Evolutionary conservation across 2,797 vertebrate genomes (phyloP).

Genomic region (Oreochromis grahami): DNA sequence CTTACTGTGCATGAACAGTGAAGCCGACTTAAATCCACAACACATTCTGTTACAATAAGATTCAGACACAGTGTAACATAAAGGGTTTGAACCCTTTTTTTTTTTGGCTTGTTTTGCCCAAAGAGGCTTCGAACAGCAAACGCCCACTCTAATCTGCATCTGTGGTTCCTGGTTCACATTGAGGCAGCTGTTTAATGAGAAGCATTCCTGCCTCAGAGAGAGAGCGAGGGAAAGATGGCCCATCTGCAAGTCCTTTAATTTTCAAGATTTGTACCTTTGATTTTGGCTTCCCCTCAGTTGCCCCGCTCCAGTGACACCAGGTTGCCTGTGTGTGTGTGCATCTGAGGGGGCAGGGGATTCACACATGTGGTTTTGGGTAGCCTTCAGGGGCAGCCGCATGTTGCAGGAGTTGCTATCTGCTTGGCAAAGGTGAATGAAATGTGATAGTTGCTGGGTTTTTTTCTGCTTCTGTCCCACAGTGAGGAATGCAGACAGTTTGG

Average conservation of each 20-base stretch:
- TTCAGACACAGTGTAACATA: constrained; percentile 22
- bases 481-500: constrained; percentile 47
- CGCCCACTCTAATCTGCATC: constrained; percentile 34
- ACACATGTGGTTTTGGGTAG: constrained; percentile 64
- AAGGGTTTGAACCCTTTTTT: background rate
- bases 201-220: constrained; percentile 48
- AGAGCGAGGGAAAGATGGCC: constrained; percentile 21
- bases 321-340: constrained; percentile 11
- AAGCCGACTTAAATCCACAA: background rate
- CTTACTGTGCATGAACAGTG: background rate
- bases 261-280: constrained; percentile 67
- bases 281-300: constrained; percentile 60
- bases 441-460: constrained; percentile 2
- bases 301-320: constrained; percentile 28
- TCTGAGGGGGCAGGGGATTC: constrained; percentile 23
- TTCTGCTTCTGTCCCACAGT: constrained; percentile 14
- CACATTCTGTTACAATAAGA: background rate
- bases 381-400: constrained; percentile 66
- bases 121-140: constrained; percentile 4
- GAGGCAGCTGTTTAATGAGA: constrained; percentile 45
- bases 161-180: constrained; percentile 39
- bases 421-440: constrained; percentile 50
- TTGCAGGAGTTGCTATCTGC: constrained; percentile 57
- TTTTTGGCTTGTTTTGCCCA: background rate
- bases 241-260: constrained; percentile 65